Evolutionary conservation across 2,797 vertebrate genomes (phyloP), one percentile per base, ranked within the genome.

Genomic region (Microctenopoma lineatum): DNA sequence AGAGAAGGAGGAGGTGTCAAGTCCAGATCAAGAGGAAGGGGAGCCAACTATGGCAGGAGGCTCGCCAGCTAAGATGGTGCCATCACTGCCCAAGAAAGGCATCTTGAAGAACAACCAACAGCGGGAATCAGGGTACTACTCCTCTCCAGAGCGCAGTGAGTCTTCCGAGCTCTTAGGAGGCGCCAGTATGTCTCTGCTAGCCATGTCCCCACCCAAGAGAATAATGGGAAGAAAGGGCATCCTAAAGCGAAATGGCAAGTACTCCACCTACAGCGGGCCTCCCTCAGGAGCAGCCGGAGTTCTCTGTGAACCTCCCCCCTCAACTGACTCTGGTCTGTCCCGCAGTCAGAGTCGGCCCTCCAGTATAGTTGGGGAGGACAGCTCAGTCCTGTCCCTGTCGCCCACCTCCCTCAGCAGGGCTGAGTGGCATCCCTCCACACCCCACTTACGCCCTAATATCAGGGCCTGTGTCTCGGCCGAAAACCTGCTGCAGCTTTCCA

Each of bases 101-200:
- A 99, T 99, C 86, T 89, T 99, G 82, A 99, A 99, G 91, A 98
- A 99, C 92, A 98, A 97, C 67, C 97, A 97, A 84, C 97, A 99
- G 89, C 95, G 98, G 85, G 98, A 99, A 89, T 99, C 98, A 0
- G 98, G 98, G 77, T 99, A 99, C 90, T 99, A 98, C 88, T 99
- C 98, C 5, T 99, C 98, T 53, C 97, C 97, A 0, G 98, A 99
- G 87, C 95, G 96, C 86, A 98, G 97, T 0, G 97, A 98, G 90
- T 99, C 97, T 81, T 97, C 96, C 0, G 97, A 98, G 91, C 91
- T 97, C 58, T 90, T 99, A 86, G 95, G 92, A 21, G 90, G 92
- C 16, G 85, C 90, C 72, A 84, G 87, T 12, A 93, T 92, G 84
- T 92, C 92, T 21, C 77, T 94, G 32, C 60, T 91, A 7, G 83